These are phyloP conservation scores for Styela clava DNA, from an alignment of 23 tunicate genomes.

Conservation along the genomic window DNA sequence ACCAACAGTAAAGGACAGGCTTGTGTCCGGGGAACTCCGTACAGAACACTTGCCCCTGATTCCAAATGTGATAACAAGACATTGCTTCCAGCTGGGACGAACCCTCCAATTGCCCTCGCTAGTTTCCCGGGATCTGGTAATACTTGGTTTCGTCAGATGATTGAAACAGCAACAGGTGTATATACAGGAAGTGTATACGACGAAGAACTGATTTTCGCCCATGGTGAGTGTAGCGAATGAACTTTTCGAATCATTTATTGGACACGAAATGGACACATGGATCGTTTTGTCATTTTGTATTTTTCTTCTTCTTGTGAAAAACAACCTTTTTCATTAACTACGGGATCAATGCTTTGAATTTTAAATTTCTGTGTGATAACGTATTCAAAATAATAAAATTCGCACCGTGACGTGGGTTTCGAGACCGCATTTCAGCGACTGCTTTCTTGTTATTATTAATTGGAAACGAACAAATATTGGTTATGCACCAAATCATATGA, in stretches of 20 bases:
- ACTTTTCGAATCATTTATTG: neutral
- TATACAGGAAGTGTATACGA: constrained; percentile 33
- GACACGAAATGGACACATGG: too few relatives aligned
- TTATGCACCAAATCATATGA: too few relatives aligned
- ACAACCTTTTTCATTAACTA: too few relatives aligned
- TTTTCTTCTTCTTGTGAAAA: too few relatives aligned
- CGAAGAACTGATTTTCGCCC: constrained; percentile 12
- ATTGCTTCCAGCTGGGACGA: neutral
- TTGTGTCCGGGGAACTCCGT: neutral
- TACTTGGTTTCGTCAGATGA: constrained; percentile 34
- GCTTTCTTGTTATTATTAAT: too few relatives aligned
- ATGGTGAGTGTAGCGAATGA: neutral
- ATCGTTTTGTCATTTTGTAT: too few relatives aligned
- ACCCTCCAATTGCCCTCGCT: constrained; percentile 1
- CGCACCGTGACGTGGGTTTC: too few relatives aligned
- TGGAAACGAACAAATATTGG: too few relatives aligned
- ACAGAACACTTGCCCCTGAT: constrained; percentile 7
- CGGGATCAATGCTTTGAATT: too few relatives aligned
- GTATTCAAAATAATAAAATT: too few relatives aligned
- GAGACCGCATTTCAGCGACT: too few relatives aligned
- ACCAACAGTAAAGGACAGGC: neutral
- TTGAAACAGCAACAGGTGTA: constrained; percentile 24
- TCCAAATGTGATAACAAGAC: neutral
- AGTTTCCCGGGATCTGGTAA: constrained; percentile 35
- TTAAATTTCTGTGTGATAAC: too few relatives aligned